These are phyloP conservation scores for Furcula furcula DNA, from an alignment of 2,888 invertebrate species.

Conservation along the genomic window DNA sequence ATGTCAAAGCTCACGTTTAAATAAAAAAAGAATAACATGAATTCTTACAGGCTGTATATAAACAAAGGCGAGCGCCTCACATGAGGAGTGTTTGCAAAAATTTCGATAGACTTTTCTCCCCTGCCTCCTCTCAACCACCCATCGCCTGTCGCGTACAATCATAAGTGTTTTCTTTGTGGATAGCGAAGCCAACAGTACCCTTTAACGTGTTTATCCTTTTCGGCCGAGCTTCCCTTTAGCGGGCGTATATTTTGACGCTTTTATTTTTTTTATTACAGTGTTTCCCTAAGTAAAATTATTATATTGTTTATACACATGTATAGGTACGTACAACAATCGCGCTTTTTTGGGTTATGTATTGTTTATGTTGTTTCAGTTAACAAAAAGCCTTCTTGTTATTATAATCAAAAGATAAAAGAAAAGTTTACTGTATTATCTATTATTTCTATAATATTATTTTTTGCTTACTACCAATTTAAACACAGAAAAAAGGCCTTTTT, in stretches of 20 bases:
- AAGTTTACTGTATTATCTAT: no score
- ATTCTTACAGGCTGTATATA: conserved; percentile 33
- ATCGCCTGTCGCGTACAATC: conserved; percentile 52
- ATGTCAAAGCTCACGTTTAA: conserved; percentile 32
- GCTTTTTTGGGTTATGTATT: no score
- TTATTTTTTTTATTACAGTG: conserved; percentile 46
- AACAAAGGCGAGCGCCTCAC: conserved; percentile 30
- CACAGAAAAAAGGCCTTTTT: no score
- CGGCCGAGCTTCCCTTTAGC: conserved; percentile 61
- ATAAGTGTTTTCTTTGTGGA: conserved; percentile 79
- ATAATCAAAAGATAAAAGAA: no score
- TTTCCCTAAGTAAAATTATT: conserved; percentile 35
- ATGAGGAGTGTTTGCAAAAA: conserved; percentile 53
- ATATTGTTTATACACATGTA: conserved; percentile 22
- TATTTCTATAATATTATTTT: no score
- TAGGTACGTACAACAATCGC: no score
- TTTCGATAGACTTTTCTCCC: conserved; percentile 66
- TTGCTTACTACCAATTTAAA: no score
- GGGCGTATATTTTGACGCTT: conserved; percentile 55
- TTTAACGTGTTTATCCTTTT: conserved; percentile 78
- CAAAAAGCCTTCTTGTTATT: no score
- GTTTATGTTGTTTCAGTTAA: no score
- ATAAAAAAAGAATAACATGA: conserved; percentile 35
- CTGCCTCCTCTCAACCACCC: conserved; percentile 34
- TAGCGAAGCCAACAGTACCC: conserved; percentile 65